Percentiles rank a stretch among this genome's conserved stretches.
Conservation (phyloP, 2,797 vertebrate genomes). For the Botia almorhae region DNA sequence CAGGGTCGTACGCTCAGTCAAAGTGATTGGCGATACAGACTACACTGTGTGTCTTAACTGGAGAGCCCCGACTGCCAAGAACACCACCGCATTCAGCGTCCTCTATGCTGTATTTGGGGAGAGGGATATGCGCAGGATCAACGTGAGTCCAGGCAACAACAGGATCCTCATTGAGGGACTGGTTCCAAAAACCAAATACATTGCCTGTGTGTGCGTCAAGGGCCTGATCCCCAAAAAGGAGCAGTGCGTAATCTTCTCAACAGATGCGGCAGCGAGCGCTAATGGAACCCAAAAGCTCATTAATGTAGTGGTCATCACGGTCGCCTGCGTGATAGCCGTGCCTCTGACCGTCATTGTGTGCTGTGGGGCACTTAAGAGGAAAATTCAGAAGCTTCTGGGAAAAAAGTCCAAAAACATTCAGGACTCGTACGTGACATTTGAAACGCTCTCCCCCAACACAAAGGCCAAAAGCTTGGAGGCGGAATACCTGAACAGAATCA, state of each 20-base stretch:
- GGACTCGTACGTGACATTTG: conserved; percentile 90
- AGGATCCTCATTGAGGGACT: conserved; percentile 87
- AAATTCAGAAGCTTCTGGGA: conserved; percentile 85
- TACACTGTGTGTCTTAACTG: conserved; percentile 91
- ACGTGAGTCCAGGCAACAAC: conserved; percentile 86
- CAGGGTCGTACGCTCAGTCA: conserved; percentile 85
- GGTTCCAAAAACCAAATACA: conserved; percentile 92
- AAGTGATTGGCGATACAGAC: conserved; percentile 92
- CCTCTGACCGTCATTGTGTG: conserved; percentile 94
- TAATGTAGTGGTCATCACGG: conserved; percentile 94
- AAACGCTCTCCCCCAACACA: conserved; percentile 84
- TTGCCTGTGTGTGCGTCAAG: conserved; percentile 90
- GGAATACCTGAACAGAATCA: conserved; percentile 85
- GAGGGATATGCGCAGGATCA: conserved; percentile 88
- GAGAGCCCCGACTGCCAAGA: conserved; percentile 88
- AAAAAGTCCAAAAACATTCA: conserved; percentile 85
- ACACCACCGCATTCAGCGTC: conserved; percentile 87
- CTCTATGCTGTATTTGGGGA: conserved; percentile 93
- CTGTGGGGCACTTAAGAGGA: conserved; percentile 89
- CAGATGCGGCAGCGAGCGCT: conserved; percentile 88
- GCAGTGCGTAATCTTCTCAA: conserved; percentile 97
- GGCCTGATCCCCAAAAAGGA: conserved; percentile 92
- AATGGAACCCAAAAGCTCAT: conserved; percentile 94
- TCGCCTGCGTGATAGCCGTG: conserved; percentile 91
- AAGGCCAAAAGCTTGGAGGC: conserved; percentile 82